phyloP scores from a whole-genome alignment of 2,888 invertebrate species.

The Zaprionus bogoriensis region DNA sequence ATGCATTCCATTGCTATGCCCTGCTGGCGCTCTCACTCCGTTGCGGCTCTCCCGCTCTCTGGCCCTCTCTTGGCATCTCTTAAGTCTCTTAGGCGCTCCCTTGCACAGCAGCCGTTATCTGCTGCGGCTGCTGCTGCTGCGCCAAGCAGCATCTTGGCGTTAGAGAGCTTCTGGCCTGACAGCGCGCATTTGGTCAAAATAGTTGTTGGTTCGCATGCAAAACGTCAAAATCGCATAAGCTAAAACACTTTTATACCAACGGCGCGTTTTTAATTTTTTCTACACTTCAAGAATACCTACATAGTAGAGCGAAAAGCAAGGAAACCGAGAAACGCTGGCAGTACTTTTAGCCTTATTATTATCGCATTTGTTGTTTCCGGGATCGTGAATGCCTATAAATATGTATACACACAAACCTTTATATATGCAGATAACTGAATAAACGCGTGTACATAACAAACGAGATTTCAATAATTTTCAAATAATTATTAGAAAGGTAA shows the following conservation, averaged over 20 bases:
- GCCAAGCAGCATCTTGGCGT: slow-evolving; percentile 46
- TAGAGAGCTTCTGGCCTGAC: slow-evolving; percentile 69
- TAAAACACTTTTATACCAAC: slow-evolving; percentile 80
- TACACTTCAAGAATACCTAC: slow-evolving; percentile 58
- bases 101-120: slow-evolving; percentile 45
- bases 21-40: slow-evolving; percentile 15
- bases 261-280: slow-evolving; percentile 79
- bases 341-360: slow-evolving; percentile 37
- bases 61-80: slow-evolving; percentile 11
- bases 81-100: slow-evolving; percentile 28
- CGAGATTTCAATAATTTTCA: slow-evolving; percentile 66
- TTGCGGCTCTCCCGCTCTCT: slow-evolving; percentile 2
- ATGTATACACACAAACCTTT: slow-evolving; percentile 24
- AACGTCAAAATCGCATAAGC: slow-evolving; percentile 81
- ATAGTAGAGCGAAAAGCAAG: slow-evolving; percentile 39
- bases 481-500: slow-evolving; percentile 30
- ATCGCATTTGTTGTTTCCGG: slow-evolving; percentile 36
- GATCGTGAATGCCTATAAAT: slow-evolving; percentile 22
- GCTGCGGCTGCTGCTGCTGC: slow-evolving; percentile 26
- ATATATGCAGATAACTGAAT: slow-evolving; percentile 49
- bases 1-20: background rate
- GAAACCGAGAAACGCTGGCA: slow-evolving; percentile 31
- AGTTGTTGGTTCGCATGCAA: slow-evolving; percentile 83
- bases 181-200: slow-evolving; percentile 75
- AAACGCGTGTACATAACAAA: slow-evolving; percentile 65